Percentiles rank a stretch among this genome's conserved stretches.
Evolutionary conservation across 2,113 vertebrate species (phyloP).

Genomic region (Pseudonaja textilis): DNA sequence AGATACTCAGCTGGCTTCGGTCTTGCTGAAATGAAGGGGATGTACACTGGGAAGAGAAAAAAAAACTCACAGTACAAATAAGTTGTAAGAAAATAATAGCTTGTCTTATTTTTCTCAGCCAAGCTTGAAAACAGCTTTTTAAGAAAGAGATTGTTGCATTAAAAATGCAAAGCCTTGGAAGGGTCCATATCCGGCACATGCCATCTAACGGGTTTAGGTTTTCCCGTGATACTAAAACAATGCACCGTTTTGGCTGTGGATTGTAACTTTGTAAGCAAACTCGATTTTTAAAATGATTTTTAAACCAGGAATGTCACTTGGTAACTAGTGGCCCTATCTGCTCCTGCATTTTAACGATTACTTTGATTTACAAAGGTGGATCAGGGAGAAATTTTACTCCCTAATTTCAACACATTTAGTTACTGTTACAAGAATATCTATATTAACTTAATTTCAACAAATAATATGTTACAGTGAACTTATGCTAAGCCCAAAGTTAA

Average conservation of each 20-base stretch:
- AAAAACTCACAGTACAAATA: neutral
- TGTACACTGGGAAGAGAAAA: neutral
- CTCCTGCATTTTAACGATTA: neutral
- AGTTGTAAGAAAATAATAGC: neutral
- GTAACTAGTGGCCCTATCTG: neutral
- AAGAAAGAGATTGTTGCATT: neutral
- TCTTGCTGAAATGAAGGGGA: neutral
- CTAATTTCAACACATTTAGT: neutral
- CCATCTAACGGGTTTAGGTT: neutral
- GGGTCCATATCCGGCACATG: neutral
- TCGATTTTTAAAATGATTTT: neutral
- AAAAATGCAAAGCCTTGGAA: neutral
- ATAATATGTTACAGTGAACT: neutral
- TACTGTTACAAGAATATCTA: neutral
- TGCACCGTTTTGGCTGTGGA: neutral
- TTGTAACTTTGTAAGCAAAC: neutral
- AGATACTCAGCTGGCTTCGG: neutral
- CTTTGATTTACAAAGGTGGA: neutral
- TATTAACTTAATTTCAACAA: neutral
- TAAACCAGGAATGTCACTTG: neutral
- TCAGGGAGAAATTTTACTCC: neutral
- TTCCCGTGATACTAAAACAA: neutral
- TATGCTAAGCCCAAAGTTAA: neutral
- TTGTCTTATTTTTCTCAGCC: neutral
- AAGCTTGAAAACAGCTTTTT: neutral